Conservation (phyloP, 2,888 invertebrate genomes). For the Hydrotaea diabolus region DNA sequence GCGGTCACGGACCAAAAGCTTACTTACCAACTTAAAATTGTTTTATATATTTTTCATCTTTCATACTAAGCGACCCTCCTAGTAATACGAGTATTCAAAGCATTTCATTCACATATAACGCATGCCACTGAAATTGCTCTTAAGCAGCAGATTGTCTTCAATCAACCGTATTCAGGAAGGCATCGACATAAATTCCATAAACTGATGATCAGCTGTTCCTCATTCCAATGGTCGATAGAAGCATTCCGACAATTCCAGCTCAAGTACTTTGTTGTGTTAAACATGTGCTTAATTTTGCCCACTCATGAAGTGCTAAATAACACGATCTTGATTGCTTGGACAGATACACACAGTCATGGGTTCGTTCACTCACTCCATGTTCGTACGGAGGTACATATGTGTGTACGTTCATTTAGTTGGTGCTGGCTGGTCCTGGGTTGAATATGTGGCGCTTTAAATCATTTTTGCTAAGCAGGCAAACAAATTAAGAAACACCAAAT, state of each 20-base stretch:
- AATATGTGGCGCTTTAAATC: slow-evolving; percentile 56
- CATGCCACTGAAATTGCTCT: too few relatives aligned
- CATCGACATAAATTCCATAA: too few relatives aligned
- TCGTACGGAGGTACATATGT: too few relatives aligned
- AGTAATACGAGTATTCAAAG: too few relatives aligned
- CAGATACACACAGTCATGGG: background rate
- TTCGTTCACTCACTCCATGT: background rate
- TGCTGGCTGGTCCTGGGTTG: background rate
- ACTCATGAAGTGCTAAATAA: slow-evolving; percentile 61
- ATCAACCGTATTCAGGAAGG: too few relatives aligned
- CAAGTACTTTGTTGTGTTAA: slow-evolving; percentile 21
- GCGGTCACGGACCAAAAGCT: too few relatives aligned
- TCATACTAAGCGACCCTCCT: too few relatives aligned
- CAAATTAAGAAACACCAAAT: slow-evolving; percentile 47
- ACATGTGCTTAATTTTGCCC: slow-evolving; percentile 42
- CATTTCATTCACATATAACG: too few relatives aligned
- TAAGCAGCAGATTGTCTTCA: too few relatives aligned
- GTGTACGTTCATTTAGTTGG: too few relatives aligned
- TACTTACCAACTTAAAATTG: too few relatives aligned
- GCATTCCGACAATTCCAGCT: slow-evolving; percentile 1
- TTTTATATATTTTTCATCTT: too few relatives aligned
- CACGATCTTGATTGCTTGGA: slow-evolving; percentile 51
- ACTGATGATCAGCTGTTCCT: background rate
- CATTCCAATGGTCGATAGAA: background rate
- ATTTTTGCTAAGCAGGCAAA: slow-evolving; percentile 47